These are phyloP conservation scores for Misgurnus mizolepis DNA, from an alignment of 2,113 vertebrate species.

Conservation along the genomic window DNA sequence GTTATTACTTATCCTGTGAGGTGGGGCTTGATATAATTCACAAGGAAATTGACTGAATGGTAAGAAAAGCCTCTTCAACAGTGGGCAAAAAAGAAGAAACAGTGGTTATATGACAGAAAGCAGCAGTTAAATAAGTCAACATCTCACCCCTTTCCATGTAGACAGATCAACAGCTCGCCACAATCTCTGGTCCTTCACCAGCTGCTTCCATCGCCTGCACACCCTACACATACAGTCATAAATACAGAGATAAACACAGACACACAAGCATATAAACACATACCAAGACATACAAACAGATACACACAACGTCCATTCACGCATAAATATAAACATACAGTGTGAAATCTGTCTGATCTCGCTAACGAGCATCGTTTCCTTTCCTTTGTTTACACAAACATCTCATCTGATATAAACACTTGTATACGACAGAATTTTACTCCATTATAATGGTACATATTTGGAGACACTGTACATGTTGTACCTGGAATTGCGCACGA, in stretches of 20 bases:
- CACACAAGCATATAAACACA: not conserved
- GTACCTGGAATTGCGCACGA: constrained; percentile 74
- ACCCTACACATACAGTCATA: constrained; percentile 63
- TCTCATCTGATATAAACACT: not conserved
- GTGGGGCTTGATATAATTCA: too few species aligned
- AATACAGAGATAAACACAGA: not conserved
- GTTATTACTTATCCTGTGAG: too few species aligned
- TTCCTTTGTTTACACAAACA: not conserved
- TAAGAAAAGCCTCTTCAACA: too few species aligned
- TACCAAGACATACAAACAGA: not conserved
- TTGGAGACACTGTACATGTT: not conserved
- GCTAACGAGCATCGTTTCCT: too few species aligned
- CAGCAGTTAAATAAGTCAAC: too few species aligned
- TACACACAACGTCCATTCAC: not conserved
- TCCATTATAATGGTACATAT: too few species aligned
- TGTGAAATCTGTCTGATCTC: too few species aligned
- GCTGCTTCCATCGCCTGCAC: constrained; percentile 75
- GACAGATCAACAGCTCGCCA: constrained; percentile 77
- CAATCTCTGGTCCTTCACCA: constrained; percentile 77
- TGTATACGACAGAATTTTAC: too few species aligned
- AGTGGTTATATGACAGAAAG: too few species aligned
- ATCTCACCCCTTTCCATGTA: constrained; percentile 74
- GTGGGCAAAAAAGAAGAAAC: too few species aligned
- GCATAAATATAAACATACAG: not conserved
- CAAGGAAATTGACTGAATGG: too few species aligned